These are phyloP conservation scores for Hydraecia micacea DNA, from an alignment of 2,888 invertebrate genomes.

Conservation along the genomic window DNA sequence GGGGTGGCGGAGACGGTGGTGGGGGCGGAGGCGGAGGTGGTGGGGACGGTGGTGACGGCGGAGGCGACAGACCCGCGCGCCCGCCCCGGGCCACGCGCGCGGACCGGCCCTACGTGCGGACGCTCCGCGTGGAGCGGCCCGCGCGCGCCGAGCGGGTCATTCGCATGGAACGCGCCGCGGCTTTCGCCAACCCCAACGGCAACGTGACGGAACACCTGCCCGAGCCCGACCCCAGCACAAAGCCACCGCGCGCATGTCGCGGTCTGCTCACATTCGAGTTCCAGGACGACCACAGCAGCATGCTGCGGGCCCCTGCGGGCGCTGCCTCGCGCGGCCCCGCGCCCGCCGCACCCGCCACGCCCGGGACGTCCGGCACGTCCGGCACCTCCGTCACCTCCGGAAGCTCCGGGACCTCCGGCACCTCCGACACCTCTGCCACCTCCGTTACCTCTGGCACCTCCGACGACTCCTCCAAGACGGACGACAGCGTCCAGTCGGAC, in stretches of 20 bases:
- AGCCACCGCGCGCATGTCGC: constrained; percentile 58
- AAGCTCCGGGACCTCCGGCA: not conserved
- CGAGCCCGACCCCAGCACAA: constrained; percentile 27
- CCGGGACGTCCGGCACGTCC: not conserved
- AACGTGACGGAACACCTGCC: constrained; percentile 30
- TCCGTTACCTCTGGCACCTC: constrained; percentile 1
- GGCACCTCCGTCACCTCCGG: not conserved
- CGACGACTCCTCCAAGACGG: constrained; percentile 13
- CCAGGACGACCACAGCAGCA: constrained; percentile 52
- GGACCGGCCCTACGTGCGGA: constrained; percentile 15
- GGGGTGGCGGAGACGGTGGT: constrained; percentile 18
- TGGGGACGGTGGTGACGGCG: constrained; percentile 50
- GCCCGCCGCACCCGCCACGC: not conserved
- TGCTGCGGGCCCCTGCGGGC: not conserved
- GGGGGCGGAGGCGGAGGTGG: constrained; percentile 41
- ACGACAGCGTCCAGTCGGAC: constrained; percentile 13
- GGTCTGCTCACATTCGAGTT: constrained; percentile 75
- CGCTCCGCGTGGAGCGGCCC: constrained; percentile 39
- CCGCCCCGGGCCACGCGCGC: constrained; percentile 20
- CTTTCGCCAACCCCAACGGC: constrained; percentile 31
- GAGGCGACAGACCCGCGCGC: constrained; percentile 13
- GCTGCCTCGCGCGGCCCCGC: not conserved
- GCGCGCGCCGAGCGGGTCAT: constrained; percentile 31
- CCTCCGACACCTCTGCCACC: not conserved
- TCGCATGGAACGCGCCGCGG: constrained; percentile 23